phyloP scores from a whole-genome alignment of 2,113 vertebrate genomes.

The Planiliza haematocheilus region DNA sequence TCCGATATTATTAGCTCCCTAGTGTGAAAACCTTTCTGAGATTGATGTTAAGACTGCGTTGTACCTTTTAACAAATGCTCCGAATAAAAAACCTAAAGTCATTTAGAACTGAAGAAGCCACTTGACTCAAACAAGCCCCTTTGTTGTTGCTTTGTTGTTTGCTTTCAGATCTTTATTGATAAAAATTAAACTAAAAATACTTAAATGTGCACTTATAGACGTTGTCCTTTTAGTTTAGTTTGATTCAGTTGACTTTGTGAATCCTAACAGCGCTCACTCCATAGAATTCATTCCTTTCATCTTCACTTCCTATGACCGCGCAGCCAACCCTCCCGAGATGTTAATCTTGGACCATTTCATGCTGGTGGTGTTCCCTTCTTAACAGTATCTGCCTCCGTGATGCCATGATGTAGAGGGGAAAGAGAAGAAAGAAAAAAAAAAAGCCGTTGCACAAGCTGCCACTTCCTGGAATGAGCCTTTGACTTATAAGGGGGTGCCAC shows the following conservation, averaged over 20 bases:
- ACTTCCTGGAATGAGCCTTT: conserved; percentile 70
- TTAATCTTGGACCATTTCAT: conserved; percentile 48
- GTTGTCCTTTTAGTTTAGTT: conserved; percentile 1
- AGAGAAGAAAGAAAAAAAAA: conserved; percentile 24
- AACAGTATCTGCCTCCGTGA: background rate
- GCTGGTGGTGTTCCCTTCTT: conserved; percentile 22
- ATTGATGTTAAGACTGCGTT: no score
- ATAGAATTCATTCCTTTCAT: conserved; percentile 9
- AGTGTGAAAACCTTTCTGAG: no score
- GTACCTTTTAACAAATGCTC: no score
- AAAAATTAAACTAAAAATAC: no score
- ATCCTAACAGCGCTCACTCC: background rate
- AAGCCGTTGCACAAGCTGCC: conserved; percentile 58
- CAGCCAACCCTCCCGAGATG: conserved; percentile 16
- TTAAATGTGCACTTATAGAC: background rate
- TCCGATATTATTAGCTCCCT: no score
- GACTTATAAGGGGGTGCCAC: conserved; percentile 77
- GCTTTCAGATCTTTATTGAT: no score
- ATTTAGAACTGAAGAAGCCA: no score
- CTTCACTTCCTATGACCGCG: background rate
- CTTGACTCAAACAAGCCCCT: no score
- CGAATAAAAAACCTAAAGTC: no score
- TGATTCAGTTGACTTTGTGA: background rate
- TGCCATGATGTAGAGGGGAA: conserved; percentile 5
- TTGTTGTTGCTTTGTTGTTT: no score